Conservation (phyloP, 2,888 invertebrate genomes). For the Callyntrura sp. region DNA sequence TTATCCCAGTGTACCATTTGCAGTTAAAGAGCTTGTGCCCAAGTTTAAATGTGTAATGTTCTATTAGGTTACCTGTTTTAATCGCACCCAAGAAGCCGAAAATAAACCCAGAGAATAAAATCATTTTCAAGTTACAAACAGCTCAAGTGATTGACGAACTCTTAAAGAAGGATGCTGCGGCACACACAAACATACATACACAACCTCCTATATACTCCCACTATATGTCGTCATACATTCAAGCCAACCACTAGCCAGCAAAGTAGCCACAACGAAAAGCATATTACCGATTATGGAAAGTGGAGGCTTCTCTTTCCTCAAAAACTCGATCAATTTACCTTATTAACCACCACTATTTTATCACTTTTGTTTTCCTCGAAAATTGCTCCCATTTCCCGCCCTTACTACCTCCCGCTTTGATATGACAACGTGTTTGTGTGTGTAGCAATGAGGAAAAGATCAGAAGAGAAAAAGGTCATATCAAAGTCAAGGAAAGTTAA, state of each 20-base stretch:
- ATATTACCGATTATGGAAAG: not conserved
- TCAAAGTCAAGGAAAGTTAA: no score
- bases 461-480: no score
- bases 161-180: not conserved
- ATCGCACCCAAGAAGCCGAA: constrained; percentile 37
- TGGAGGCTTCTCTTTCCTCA: not conserved
- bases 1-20: not conserved
- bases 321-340: constrained; percentile 20
- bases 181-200: not conserved
- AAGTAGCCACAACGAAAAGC: not conserved
- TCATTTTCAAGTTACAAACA: constrained; percentile 9
- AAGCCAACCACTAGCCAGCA: not conserved
- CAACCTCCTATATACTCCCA: not conserved
- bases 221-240: not conserved
- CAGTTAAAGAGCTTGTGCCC: not conserved
- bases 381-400: not conserved
- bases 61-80: constrained; percentile 38
- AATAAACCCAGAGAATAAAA: constrained; percentile 15
- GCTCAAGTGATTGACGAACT: constrained; percentile 28
- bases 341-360: not conserved
- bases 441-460: no score
- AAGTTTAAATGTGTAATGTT: constrained; percentile 26
- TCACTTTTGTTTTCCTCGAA: not conserved
- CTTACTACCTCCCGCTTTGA: no score
- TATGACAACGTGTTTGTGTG: no score